Base-by-base conservation (phyloP, 1,140 invertebrate genomes). In the Temnothorax longispinosus region DNA sequence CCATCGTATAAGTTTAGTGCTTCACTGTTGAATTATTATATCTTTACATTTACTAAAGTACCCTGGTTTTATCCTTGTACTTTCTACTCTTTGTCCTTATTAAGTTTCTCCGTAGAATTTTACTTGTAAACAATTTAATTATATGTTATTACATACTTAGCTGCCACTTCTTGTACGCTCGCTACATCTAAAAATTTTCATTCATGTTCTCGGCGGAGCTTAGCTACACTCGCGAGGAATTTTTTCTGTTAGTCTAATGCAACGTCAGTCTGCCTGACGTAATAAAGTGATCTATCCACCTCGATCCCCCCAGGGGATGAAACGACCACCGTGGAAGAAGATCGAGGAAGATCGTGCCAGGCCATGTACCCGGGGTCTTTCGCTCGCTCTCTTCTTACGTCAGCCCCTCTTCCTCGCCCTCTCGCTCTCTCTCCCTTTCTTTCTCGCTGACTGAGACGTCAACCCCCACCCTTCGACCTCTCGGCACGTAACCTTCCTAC, bases 361-460 rank as follows among this genome's bases (percentile, higher is more conserved):
- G 21, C 54, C 44, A 58, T 41, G 69, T 86, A 60, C 82, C 21
- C 54, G n/a, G 54, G 54, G 54, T 89, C 72, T 89, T 32, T 67
- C 67, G 80, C 27, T 27, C 50, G 67, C 44, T 81, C 58, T 65
- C 62, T 86, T 44, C 74, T 81, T 80, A 67, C 74, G 38, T 58
- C 56, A 56, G 27, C 18, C 38, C n/a, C 3, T 80, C 44, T 62
- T 47, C 15, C 65, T 86, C 76, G 35, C 58, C 44, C 64, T 18
- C 52, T 65, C 72, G 52, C 74, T 32, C 27, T 27, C 69, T 87
- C 67, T 77, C 71, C 74, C 86, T 88, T 64, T 80, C 81, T 87
- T 85, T 69, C 87, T 54, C 82, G 60, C 75, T 92, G 90, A 94
- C 93, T 93, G 91, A 94, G 93, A 94, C 91, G 91, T 94, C 93